phyloP scores from a whole-genome alignment of 2,113 vertebrate genomes.

The Indicator indicator region DNA sequence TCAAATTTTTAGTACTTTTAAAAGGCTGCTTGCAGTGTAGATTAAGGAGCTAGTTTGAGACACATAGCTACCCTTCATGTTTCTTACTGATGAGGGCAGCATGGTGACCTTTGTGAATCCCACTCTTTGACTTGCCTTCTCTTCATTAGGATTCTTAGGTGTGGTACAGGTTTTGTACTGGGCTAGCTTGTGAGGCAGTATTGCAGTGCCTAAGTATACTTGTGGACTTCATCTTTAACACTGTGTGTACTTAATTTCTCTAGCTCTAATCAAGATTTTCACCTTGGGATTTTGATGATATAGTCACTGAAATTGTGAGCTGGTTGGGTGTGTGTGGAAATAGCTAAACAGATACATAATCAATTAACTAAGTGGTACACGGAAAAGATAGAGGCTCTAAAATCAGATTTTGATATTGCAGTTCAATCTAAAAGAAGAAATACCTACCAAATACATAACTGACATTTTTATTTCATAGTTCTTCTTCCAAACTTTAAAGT shows the following conservation, averaged over 20 bases:
- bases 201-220: background rate
- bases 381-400: background rate
- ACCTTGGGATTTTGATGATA: background rate
- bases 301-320: background rate
- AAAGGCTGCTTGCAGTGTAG: background rate
- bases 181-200: background rate
- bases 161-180: background rate
- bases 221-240: background rate
- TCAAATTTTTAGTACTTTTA: background rate
- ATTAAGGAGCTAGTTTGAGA: background rate
- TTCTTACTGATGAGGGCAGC: background rate
- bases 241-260: background rate
- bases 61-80: fast-evolving
- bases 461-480: constrained; percentile 74
- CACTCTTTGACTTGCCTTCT: background rate
- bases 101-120: background rate
- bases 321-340: background rate
- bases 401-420: background rate
- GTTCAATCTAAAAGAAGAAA: background rate
- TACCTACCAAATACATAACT: background rate
- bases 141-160: fast-evolving
- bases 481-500: constrained; percentile 84
- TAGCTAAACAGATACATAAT: background rate
- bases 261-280: no score
- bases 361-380: background rate